Percentiles rank a stretch among this genome's conserved stretches.
Evolutionary conservation across 92 coral and sea anemone species (phyloP).

Genomic region (Montipora capitata): DNA sequence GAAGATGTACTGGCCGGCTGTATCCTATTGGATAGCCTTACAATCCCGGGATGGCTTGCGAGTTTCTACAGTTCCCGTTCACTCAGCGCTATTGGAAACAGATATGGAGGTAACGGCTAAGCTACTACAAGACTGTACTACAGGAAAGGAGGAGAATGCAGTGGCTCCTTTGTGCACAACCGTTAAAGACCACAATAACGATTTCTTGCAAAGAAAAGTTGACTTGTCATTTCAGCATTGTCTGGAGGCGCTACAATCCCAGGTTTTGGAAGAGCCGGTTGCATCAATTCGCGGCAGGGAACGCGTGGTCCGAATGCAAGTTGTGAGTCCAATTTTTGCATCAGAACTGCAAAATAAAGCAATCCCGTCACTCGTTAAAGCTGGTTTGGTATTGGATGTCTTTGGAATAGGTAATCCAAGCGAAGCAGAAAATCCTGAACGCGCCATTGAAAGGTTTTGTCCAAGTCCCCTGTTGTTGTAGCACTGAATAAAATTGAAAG

Average conservation of each 20-base stretch:
- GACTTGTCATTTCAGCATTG: not conserved
- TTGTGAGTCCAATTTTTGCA: not conserved
- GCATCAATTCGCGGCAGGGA: not conserved
- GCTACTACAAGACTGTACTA: not conserved
- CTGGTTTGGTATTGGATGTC: slow-evolving; percentile 1
- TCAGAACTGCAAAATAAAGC: not conserved
- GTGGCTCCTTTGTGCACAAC: too few species aligned
- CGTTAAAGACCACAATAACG: not conserved
- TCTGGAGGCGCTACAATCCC: not conserved
- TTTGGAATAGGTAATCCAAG: not conserved
- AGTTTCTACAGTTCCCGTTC: not conserved
- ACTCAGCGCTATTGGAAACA: slow-evolving; percentile 1
- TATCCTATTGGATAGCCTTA: slow-evolving; percentile 18
- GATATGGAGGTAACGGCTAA: not conserved
- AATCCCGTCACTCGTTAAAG: not conserved
- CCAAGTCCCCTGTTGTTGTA: not conserved
- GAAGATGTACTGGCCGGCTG: not conserved
- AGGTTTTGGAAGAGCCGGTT: slow-evolving; percentile 2
- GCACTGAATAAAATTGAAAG: slow-evolving; percentile 10
- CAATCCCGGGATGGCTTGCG: not conserved
- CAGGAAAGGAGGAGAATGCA: not conserved
- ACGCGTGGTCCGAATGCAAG: slow-evolving; percentile 2
- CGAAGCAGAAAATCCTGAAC: not conserved
- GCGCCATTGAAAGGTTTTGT: not conserved
- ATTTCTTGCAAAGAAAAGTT: slow-evolving; percentile 7